phyloP scores from a whole-genome alignment of 2,888 invertebrate species.

The Flexamia atlantica region DNA sequence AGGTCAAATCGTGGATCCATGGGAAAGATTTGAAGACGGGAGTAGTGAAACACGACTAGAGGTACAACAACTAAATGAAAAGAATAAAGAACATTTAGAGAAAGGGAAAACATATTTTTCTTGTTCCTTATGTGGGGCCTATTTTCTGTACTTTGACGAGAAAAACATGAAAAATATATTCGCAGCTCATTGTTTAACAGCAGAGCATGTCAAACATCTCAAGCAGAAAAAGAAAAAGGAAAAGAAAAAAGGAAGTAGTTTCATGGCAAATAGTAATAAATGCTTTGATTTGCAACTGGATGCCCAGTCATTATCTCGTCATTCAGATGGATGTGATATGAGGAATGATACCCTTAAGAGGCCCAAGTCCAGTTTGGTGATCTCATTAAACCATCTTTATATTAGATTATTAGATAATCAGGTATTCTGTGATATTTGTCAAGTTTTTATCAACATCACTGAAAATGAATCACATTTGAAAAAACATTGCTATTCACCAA shows the following conservation, averaged over 20 bases:
- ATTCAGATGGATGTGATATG: not conserved
- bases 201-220: not conserved
- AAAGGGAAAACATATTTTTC: not conserved
- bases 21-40: not conserved
- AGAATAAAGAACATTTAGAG: not conserved
- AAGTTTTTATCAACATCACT: not conserved
- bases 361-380: not conserved
- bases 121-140: not conserved
- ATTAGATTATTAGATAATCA: not conserved
- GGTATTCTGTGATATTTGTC: not conserved
- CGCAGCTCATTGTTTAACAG: not conserved
- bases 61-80: not conserved
- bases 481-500: not conserved
- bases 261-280: not conserved
- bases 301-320: not conserved
- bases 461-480: not conserved
- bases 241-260: not conserved
- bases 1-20: not conserved
- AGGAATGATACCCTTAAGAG: not conserved
- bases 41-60: not conserved
- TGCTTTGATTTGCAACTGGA: not conserved
- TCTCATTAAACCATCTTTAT: not conserved
- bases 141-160: constrained; percentile 7
- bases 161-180: not conserved
- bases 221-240: not conserved